phyloP scores from a whole-genome alignment of 1,140 invertebrate species.

The Nasonia longicornis region DNA sequence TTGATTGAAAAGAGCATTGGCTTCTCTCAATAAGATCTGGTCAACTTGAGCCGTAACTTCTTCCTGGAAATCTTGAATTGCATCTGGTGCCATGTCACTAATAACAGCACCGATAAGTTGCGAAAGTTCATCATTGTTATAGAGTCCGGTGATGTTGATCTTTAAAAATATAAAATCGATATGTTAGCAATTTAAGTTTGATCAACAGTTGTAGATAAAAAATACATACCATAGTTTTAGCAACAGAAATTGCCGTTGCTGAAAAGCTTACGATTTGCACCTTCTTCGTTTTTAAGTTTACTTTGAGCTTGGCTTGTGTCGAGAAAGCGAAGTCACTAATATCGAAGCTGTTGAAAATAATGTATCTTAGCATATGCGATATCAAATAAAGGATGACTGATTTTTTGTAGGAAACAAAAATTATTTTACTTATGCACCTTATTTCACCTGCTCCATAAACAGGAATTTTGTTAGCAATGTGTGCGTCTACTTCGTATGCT shows the following conservation, averaged over 20 bases:
- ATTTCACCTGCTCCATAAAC: constrained; percentile 41
- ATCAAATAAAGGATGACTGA: neutral
- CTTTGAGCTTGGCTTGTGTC: constrained; percentile 36
- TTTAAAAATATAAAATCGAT: constrained; percentile 34
- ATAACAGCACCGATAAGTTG: constrained; percentile 44
- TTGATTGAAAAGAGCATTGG: constrained; percentile 22
- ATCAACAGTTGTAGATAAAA: neutral
- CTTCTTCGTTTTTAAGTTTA: constrained; percentile 22
- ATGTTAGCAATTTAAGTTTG: neutral
- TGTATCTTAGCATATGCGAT: neutral
- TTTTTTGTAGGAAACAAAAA: neutral
- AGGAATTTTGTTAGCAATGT: constrained; percentile 3
- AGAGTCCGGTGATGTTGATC: constrained; percentile 49
- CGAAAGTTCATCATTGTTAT: constrained; percentile 48
- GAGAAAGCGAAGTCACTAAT: constrained; percentile 21
- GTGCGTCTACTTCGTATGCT: constrained; percentile 17
- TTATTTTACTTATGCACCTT: constrained; percentile 21
- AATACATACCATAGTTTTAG: neutral
- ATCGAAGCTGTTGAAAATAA: constrained; percentile 4
- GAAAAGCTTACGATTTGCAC: neutral
- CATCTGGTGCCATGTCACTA: constrained; percentile 43
- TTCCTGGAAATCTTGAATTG: constrained; percentile 44
- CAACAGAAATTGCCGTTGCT: neutral
- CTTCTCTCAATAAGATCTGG: constrained; percentile 13
- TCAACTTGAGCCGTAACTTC: constrained; percentile 37